Conservation (phyloP, 2,797 vertebrate genomes). For the Hozukius guyotensis region DNA sequence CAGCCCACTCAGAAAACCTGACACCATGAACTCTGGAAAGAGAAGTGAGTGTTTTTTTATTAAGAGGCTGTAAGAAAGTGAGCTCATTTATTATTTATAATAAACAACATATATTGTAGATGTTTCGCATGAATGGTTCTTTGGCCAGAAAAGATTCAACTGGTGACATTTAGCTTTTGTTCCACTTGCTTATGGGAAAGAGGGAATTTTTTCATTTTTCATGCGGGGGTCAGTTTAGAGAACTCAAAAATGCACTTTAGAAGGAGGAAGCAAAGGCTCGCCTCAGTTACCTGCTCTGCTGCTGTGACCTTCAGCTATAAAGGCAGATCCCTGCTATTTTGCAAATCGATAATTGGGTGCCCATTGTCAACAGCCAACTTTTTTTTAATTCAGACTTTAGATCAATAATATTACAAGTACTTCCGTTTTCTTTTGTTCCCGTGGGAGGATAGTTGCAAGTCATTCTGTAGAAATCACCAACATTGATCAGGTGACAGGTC, state of each 20-base stretch:
- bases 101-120: slow-evolving; percentile 55
- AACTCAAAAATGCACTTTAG: slow-evolving; percentile 54
- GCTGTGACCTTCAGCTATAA: slow-evolving; percentile 65
- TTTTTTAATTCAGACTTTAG: slow-evolving; percentile 40
- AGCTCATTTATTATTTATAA: slow-evolving; percentile 76
- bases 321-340: slow-evolving; percentile 60
- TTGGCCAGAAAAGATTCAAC: slow-evolving; percentile 56
- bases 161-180: slow-evolving; percentile 79
- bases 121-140: slow-evolving; percentile 66
- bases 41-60: slow-evolving; percentile 35
- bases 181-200: slow-evolving; percentile 51
- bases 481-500: slow-evolving; percentile 12
- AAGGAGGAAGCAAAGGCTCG: slow-evolving; percentile 15
- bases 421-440: slow-evolving; percentile 32
- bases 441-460: slow-evolving; percentile 4
- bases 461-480: slow-evolving; percentile 1
- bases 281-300: slow-evolving; percentile 32
- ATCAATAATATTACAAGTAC: slow-evolving; percentile 59
- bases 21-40: slow-evolving; percentile 47
- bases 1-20: slow-evolving; percentile 18
- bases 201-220: slow-evolving; percentile 64
- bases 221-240: slow-evolving; percentile 52
- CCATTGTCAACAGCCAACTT: slow-evolving; percentile 65
- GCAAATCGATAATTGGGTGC: slow-evolving; percentile 62
- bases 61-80: slow-evolving; percentile 52